Base-by-base conservation (phyloP, 2,888 invertebrate species). In the Euproctis similis region DNA sequence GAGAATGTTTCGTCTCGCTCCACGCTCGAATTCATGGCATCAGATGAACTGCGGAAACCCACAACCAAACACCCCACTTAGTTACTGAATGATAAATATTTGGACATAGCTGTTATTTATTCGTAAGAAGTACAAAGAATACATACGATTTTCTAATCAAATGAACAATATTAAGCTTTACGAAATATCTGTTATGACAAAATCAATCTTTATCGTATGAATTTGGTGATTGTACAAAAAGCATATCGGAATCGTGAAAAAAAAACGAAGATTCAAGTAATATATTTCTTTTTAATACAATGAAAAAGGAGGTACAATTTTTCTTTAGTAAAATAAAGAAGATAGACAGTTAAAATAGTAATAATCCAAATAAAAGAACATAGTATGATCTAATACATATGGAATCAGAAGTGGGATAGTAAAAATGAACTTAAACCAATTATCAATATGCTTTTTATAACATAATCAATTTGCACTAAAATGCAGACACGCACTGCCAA, bases 401-500 rank as follows among this genome's bases (percentile, higher is more conserved):
- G 12, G 12, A 11, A 23, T 19, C 4, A 46, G 27, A 36, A 31
- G 42, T 36, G 39, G 40, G 43, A 35, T 36, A 40, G 46, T 24
- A 28, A 37, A 30, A 36, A 41, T 28, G 20, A 28, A 34, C 40
- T 30, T 35, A 48, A 64, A 58, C 73, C 72, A 80, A 54, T 74
- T n/a, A n/a, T 80, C 82, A 82, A 84, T 84, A 84, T 82, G 84
- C 84, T 82, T 80, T 14, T 59, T 36, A 53, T 46, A 42, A 59
- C 22, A 40, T 35, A 43, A 31, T 59, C 74, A 75, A 81, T 64
- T 84, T 85, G 85, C 85, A 84, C 85, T 85, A 85, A 85, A 77
- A 85, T 85, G 85, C 85, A 85, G 85, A 85, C 85, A 85, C 85
- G 78, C 78, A 84, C 80, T 82, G 82, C 82, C 78, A 78, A 76